These are phyloP conservation scores for Porites cylindrica DNA, from an alignment of 92 coral and sea anemone species.

Conservation along the genomic window DNA sequence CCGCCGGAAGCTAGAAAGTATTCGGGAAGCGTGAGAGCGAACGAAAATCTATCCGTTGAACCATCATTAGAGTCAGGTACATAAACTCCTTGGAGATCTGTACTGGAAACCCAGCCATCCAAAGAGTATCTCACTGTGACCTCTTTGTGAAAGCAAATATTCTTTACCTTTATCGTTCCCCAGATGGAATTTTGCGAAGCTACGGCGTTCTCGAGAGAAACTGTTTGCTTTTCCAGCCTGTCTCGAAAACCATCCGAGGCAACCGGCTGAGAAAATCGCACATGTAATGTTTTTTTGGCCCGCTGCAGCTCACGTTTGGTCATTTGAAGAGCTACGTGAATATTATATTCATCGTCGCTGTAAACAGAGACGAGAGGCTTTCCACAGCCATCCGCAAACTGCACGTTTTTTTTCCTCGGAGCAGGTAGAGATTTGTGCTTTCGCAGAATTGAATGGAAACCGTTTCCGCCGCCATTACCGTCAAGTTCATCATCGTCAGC, in stretches of 20 bases:
- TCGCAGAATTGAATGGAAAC: constrained; percentile 87
- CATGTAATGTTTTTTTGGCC: constrained; percentile 75
- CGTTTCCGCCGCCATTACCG: constrained; percentile 56
- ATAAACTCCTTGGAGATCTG: constrained; percentile 73
- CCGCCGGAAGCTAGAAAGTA: constrained; percentile 88
- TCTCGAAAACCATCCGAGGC: constrained; percentile 80
- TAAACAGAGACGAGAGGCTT: constrained; percentile 92
- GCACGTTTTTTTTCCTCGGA: constrained; percentile 83
- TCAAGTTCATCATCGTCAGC: constrained; percentile 37
- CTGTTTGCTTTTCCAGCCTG: constrained; percentile 71
- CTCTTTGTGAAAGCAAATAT: constrained; percentile 86
- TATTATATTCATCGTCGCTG: constrained; percentile 92
- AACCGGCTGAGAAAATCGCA: constrained; percentile 92
- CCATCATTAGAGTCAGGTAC: constrained; percentile 97
- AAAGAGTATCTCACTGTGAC: constrained; percentile 79
- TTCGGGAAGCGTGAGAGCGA: constrained; percentile 91
- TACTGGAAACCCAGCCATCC: constrained; percentile 81
- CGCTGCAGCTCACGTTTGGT: constrained; percentile 81
- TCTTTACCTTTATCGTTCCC: constrained; percentile 98
- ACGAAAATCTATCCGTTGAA: constrained; percentile 91
- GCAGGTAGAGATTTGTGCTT: constrained; percentile 85
- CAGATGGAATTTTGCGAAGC: constrained; percentile 90
- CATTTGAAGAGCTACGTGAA: constrained; percentile 84
- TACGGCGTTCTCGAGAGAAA: constrained; percentile 92
- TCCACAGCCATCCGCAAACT: constrained; percentile 98